A percentile compares a stretch with the other conserved stretches of the same genome.
These are phyloP conservation scores for Lysiphlebus fabarum DNA, from an alignment of 1,140 invertebrate genomes.

Conservation along the genomic window DNA sequence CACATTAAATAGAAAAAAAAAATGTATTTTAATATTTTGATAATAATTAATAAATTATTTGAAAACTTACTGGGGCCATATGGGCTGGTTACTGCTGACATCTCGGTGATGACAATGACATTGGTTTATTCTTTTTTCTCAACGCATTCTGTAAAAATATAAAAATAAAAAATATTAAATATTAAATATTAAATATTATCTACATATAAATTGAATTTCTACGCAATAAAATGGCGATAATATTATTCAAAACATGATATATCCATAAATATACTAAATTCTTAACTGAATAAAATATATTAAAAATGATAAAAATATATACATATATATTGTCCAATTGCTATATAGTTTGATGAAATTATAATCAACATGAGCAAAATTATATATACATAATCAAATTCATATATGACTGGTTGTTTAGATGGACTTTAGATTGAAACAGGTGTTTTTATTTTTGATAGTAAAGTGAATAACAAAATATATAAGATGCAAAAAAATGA, in stretches of 20 bases:
- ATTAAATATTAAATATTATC: neutral
- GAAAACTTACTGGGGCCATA: constrained; percentile 53
- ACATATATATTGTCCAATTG: no score
- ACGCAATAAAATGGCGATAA: no score
- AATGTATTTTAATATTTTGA: neutral
- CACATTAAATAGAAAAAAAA: no score
- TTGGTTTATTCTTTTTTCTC: constrained; percentile 32
- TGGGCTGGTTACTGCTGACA: constrained; percentile 55
- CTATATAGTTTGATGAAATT: no score
- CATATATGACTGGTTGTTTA: no score
- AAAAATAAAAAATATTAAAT: constrained; percentile 24
- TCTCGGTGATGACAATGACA: constrained; percentile 37
- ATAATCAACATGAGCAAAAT: no score
- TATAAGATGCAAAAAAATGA: no score
- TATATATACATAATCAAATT: no score
- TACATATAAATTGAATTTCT: neutral
- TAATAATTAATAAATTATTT: neutral
- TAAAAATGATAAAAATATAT: constrained; percentile 8
- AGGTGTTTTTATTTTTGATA: no score
- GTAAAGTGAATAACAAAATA: no score
- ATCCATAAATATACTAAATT: neutral
- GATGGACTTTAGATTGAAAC: no score
- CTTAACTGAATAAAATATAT: constrained; percentile 24
- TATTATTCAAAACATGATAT: no score
- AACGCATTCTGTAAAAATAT: constrained; percentile 52